Conservation (phyloP, 2,888 invertebrate species). For the Metacarcinus magister region DNA sequence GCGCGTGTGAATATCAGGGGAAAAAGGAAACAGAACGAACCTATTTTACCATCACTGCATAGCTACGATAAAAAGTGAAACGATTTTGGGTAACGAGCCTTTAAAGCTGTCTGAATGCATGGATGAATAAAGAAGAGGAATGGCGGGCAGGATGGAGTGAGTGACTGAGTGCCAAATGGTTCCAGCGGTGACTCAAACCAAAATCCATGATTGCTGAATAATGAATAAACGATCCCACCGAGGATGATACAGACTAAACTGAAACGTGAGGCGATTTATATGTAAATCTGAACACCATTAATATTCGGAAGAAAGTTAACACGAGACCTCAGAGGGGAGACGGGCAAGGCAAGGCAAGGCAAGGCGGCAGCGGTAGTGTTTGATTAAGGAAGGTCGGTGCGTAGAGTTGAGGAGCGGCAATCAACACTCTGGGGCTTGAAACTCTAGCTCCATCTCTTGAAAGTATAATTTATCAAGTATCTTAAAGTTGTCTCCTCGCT, state of each 20-base stretch:
- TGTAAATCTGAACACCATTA: constrained; percentile 39
- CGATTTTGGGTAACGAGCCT: background rate
- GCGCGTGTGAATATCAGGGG: background rate
- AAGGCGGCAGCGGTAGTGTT: background rate
- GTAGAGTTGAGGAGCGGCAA: background rate
- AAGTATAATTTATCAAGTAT: background rate
- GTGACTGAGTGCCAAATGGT: background rate
- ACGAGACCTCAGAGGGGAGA: background rate
- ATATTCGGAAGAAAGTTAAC: constrained; percentile 44
- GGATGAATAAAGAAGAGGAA: background rate
- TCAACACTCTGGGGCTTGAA: background rate
- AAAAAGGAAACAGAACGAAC: background rate
- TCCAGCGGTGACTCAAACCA: background rate
- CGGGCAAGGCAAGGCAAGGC: background rate
- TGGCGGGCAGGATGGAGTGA: background rate
- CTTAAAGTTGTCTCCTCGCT: background rate
- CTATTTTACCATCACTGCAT: constrained; percentile 41
- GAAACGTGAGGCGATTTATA: constrained; percentile 47
- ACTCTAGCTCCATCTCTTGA: background rate
- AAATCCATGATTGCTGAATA: background rate
- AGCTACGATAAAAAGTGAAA: background rate
- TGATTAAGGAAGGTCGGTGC: background rate
- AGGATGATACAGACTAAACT: background rate
- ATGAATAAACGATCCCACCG: background rate
- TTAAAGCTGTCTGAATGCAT: background rate